Evolutionary conservation across 2,888 invertebrate species (phyloP), one percentile per base, ranked within the genome.

Genomic region (Hypolimnas misippus): DNA sequence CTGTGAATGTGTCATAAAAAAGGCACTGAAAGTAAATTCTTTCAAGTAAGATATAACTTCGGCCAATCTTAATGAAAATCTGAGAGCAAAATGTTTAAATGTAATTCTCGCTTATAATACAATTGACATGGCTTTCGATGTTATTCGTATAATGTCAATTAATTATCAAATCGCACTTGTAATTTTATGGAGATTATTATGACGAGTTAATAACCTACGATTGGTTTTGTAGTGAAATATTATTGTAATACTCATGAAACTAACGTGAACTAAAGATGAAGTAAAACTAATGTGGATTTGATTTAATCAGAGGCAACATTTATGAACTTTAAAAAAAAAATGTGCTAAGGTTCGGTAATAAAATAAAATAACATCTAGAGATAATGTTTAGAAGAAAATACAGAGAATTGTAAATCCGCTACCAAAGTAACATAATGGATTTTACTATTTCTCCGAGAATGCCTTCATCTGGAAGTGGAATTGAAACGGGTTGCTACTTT

Each of bases 71-170:
- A n/a, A n/a, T n/a, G n/a, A n/a, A n/a, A n/a, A n/a, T n/a, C n/a
- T n/a, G n/a, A n/a, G n/a, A n/a, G n/a, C n/a, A n/a, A n/a, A n/a
- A n/a, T n/a, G n/a, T n/a, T n/a, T n/a, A n/a, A n/a, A n/a, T n/a
- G n/a, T n/a, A n/a, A n/a, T 25, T 25, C 25, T 25, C 2, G 5
- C 25, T 50, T 16, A 14, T 14, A 40, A 40, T 17, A 29, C 10
- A 38, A 12, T 19, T 25, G 25, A 49, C 21, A 35, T 31, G 10
- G 25, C 19, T 25, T 46, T 46, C 54, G 42, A 12, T 52, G 31
- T 52, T 52, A 52, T 51, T 58, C 40, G 40, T 52, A 58, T 58
- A 21, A 21, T 21, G 59, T 60, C 59, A 60, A 60, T 60, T 60
- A 60, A 52, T 12, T 19, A 16, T n/a, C 16, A 25, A n/a, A 19